Evolutionary conservation across 2,113 vertebrate species (phyloP).

Genomic region (Numenius arquata): DNA sequence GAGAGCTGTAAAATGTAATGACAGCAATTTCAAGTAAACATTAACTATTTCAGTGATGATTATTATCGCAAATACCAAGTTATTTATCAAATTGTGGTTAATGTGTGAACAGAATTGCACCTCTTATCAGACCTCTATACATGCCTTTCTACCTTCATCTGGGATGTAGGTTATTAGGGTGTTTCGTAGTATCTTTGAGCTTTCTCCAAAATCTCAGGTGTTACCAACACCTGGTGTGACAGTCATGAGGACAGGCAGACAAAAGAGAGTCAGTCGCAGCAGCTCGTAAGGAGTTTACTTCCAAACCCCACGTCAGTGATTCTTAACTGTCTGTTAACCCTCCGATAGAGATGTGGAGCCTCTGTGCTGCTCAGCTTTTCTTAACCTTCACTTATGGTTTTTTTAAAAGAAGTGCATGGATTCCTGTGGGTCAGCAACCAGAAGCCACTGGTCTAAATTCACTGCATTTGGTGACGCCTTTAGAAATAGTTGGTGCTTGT

Average conservation of each 20-base stretch:
- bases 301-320: background rate
- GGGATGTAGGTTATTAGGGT: background rate
- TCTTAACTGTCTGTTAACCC: background rate
- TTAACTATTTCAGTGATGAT: constrained; percentile 11
- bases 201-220: background rate
- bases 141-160: background rate
- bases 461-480: background rate
- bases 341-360: background rate
- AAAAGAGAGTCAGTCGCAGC: background rate
- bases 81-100: constrained; percentile 25
- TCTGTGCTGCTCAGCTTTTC: background rate
- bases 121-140: background rate
- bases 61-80: background rate
- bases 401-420: background rate
- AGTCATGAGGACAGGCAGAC: background rate
- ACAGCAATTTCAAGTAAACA: constrained; percentile 19
- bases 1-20: constrained; percentile 38
- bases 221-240: background rate
- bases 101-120: background rate
- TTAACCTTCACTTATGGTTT: background rate
- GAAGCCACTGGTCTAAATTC: background rate
- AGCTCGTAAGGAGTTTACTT: background rate
- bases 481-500: background rate
- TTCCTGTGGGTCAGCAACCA: background rate
- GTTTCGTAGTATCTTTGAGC: background rate